These are phyloP conservation scores for Glandiceps talaboti DNA, from an alignment of 53 echinoderm and acorn worm genomes.

Conservation along the genomic window DNA sequence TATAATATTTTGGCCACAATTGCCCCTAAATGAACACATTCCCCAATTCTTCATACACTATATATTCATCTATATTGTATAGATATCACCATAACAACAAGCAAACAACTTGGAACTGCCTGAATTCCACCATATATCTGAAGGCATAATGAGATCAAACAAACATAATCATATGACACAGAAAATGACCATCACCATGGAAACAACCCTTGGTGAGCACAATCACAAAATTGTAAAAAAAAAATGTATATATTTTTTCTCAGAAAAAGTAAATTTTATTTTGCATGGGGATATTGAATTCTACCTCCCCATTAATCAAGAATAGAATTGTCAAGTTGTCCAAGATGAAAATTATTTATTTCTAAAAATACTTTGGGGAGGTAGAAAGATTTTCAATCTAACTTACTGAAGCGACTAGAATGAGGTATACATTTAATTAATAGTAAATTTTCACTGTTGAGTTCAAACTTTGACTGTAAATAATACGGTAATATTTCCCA, in stretches of 20 bases:
- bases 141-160: too few relatives aligned
- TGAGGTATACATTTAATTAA: background rate
- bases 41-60: too few relatives aligned
- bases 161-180: background rate
- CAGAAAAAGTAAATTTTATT: background rate
- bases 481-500: background rate
- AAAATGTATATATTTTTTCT: too few relatives aligned
- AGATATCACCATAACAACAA: too few relatives aligned
- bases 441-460: background rate
- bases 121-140: background rate
- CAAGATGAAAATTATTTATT: background rate
- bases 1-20: too few relatives aligned
- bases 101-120: too few relatives aligned
- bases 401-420: background rate
- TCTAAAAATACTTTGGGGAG: background rate
- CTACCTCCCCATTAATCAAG: background rate
- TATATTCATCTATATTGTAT: too few relatives aligned
- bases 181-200: background rate
- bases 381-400: background rate
- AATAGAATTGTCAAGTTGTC: background rate
- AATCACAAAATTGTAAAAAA: background rate
- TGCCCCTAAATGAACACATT: too few relatives aligned
- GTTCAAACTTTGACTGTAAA: background rate
- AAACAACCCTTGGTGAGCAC: background rate
- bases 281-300: background rate